phyloP scores from a whole-genome alignment of 37 sponge, comb jelly and placozoan genomes.

The Aplysina aerophoba region DNA sequence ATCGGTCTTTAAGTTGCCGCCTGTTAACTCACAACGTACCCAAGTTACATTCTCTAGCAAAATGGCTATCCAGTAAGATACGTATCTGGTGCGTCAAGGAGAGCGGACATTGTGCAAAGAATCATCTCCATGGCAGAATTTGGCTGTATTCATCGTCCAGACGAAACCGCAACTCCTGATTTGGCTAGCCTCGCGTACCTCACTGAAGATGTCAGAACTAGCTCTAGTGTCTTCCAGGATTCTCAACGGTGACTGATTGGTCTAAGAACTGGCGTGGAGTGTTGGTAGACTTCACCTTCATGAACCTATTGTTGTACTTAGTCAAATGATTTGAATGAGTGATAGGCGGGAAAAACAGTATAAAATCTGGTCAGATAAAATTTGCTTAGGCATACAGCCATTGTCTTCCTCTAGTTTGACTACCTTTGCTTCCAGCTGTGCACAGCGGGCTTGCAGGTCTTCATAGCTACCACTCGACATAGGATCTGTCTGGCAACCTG shows the following conservation, averaged over 20 bases:
- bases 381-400: background rate
- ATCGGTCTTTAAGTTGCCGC: no score
- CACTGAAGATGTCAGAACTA: constrained; percentile 32
- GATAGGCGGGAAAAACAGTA: constrained; percentile 35
- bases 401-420: background rate
- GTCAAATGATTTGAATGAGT: constrained; percentile 32
- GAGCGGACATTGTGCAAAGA: constrained; percentile 24
- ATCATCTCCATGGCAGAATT: constrained; percentile 17
- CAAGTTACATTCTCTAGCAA: constrained; percentile 7
- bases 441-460: constrained; percentile 22
- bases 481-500: constrained; percentile 18
- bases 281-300: constrained; percentile 26
- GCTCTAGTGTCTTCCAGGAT: constrained; percentile 12
- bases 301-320: constrained; percentile 28
- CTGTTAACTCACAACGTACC: no score
- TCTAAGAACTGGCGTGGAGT: background rate
- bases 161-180: background rate
- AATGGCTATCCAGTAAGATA: background rate
- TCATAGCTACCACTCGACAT: background rate
- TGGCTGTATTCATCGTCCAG: background rate
- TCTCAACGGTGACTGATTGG: constrained; percentile 21
- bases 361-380: constrained; percentile 34
- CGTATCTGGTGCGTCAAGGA: background rate
- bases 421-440: constrained; percentile 2
- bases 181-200: constrained; percentile 16